Evolutionary conservation across 2,888 invertebrate species (phyloP).

Genomic region (Oligia fasciuncula): DNA sequence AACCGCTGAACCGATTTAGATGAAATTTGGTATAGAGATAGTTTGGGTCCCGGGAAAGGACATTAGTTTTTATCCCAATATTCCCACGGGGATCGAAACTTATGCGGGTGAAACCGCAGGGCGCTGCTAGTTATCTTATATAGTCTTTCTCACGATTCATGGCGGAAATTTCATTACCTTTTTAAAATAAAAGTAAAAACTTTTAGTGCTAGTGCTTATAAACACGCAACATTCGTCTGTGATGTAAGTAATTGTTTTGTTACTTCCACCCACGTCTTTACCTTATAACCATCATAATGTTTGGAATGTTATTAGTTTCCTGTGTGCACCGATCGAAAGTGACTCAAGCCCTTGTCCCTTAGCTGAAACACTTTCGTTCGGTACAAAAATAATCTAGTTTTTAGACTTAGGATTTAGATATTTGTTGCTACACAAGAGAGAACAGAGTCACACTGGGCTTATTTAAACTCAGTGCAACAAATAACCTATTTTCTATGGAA

Average conservation of each 20-base stretch:
- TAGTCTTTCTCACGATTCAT: background rate
- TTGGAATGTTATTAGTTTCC: background rate
- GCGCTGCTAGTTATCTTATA: background rate
- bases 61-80: too few species aligned
- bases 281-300: background rate
- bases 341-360: background rate
- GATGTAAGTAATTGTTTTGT: background rate
- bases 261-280: background rate
- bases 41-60: too few species aligned
- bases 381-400: background rate
- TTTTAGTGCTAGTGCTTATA: background rate
- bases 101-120: too few species aligned
- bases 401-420: background rate
- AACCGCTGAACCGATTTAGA: too few species aligned
- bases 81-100: too few species aligned
- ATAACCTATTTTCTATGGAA: background rate
- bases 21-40: too few species aligned
- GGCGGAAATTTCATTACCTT: background rate
- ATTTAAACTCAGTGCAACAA: background rate
- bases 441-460: background rate
- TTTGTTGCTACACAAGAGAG: background rate
- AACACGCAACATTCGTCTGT: background rate
- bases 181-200: background rate
- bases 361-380: background rate
- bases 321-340: background rate